A percentile compares a stretch with the other conserved stretches of the same genome.
phyloP scores from a whole-genome alignment of 2,888 invertebrate genomes.

The Cataglyphis cursor region DNA sequence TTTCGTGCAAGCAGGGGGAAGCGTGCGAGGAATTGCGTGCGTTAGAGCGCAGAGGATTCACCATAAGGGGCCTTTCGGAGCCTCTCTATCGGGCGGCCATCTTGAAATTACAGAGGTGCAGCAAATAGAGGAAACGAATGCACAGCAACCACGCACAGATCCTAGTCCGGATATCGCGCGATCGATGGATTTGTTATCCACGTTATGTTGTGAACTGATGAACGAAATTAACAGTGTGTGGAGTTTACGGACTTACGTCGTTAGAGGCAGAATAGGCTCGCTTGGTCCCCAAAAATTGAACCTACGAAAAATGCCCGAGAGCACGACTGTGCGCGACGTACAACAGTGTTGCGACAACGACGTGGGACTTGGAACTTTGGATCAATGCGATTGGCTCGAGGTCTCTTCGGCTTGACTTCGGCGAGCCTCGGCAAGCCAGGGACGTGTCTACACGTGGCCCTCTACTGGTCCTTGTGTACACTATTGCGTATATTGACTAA shows the following conservation, averaged over 20 bases:
- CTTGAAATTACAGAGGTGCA: slow-evolving; percentile 78
- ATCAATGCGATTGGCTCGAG: slow-evolving; percentile 83
- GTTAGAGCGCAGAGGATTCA: slow-evolving; percentile 67
- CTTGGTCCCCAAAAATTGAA: slow-evolving; percentile 81
- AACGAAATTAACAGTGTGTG: slow-evolving; percentile 18
- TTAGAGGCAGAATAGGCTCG: slow-evolving; percentile 76
- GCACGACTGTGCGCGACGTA: slow-evolving; percentile 79
- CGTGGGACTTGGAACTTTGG: slow-evolving; percentile 81
- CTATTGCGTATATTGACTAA: not conserved
- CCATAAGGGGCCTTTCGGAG: slow-evolving; percentile 80
- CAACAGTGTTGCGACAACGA: slow-evolving; percentile 84
- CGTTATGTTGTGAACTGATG: slow-evolving; percentile 23
- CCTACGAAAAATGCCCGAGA: slow-evolving; percentile 80
- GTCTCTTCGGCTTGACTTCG: slow-evolving; percentile 74
- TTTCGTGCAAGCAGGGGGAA: slow-evolving; percentile 40
- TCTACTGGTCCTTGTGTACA: not conserved
- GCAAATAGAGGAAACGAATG: slow-evolving; percentile 24
- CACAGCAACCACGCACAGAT: slow-evolving; percentile 78
- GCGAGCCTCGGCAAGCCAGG: slow-evolving; percentile 59
- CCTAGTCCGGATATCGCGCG: slow-evolving; percentile 55
- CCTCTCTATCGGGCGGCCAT: slow-evolving; percentile 79
- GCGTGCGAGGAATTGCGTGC: slow-evolving; percentile 61
- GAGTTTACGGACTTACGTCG: slow-evolving; percentile 79
- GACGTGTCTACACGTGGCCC: not conserved
- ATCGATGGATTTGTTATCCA: slow-evolving; percentile 36